phyloP scores from a whole-genome alignment of 2,888 invertebrate genomes.

The Chorisops tibialis region DNA sequence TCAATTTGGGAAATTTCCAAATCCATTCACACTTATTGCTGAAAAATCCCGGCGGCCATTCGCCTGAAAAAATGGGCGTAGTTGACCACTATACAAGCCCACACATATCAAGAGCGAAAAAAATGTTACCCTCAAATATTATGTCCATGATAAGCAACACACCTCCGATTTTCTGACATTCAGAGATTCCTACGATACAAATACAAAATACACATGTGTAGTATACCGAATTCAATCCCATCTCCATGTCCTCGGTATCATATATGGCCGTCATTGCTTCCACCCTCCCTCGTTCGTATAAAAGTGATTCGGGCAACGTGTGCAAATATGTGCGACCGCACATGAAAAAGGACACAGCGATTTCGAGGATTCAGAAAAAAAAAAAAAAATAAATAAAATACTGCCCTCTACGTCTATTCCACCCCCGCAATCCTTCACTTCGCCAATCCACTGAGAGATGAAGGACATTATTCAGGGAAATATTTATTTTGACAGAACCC shows the following conservation, averaged over 20 bases:
- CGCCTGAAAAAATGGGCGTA: too few species aligned
- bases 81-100: too few species aligned
- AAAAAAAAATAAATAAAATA: background rate
- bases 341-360: conserved; percentile 27
- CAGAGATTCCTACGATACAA: conserved; percentile 13
- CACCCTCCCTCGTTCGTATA: background rate
- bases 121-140: too few species aligned
- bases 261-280: background rate
- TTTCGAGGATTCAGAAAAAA: conserved; percentile 6
- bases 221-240: background rate
- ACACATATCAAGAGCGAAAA: too few species aligned
- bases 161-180: background rate
- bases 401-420: background rate
- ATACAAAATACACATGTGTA: background rate
- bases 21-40: too few species aligned
- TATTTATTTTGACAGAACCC: conserved; percentile 35
- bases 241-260: background rate
- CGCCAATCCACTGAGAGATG: conserved; percentile 4
- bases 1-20: too few species aligned
- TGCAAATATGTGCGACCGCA: conserved; percentile 32
- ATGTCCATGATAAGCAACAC: too few species aligned
- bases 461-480: conserved; percentile 33
- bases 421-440: background rate
- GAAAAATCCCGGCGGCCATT: too few species aligned
- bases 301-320: conserved; percentile 16